Percentiles rank a stretch among this genome's conserved stretches.
These are phyloP conservation scores for Bagarius yarrelli DNA, from an alignment of 2,113 vertebrate genomes.

Conservation along the genomic window DNA sequence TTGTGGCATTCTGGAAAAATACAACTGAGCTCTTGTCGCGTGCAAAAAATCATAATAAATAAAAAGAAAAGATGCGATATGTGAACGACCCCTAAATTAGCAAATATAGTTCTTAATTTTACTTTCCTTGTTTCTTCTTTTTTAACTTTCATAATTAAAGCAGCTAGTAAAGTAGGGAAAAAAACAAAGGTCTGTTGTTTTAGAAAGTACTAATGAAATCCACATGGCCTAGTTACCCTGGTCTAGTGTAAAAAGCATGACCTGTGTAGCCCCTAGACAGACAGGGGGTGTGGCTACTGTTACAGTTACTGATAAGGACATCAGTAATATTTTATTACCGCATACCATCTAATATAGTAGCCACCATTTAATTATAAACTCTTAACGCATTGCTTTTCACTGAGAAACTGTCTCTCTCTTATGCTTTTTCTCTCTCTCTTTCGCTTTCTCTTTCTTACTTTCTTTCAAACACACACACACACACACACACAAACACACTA, in stretches of 20 bases:
- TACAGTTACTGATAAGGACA: background rate
- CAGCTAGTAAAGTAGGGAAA: background rate
- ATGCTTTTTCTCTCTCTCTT: too few species aligned
- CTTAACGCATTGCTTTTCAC: background rate
- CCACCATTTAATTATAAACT: background rate
- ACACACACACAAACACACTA: constrained; percentile 12
- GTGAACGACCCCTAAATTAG: background rate
- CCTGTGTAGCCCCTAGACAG: too few species aligned
- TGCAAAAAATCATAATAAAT: too few species aligned
- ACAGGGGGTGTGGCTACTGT: background rate
- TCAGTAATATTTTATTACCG: background rate
- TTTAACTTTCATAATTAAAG: background rate
- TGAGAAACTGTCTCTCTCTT: background rate
- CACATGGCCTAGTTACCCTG: too few species aligned
- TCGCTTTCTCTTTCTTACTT: background rate
- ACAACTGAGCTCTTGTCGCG: too few species aligned
- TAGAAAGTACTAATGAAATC: too few species aligned
- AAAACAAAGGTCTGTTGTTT: too few species aligned
- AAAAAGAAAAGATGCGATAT: too few species aligned
- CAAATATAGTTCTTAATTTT: background rate
- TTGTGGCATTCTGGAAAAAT: too few species aligned
- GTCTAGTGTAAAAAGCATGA: too few species aligned
- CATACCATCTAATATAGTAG: background rate
- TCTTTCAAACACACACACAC: constrained; percentile 19
- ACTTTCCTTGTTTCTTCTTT: background rate